Evolutionary conservation across 2,888 invertebrate genomes (phyloP), one percentile per base, ranked within the genome.

Genomic region (Acleris cristana): DNA sequence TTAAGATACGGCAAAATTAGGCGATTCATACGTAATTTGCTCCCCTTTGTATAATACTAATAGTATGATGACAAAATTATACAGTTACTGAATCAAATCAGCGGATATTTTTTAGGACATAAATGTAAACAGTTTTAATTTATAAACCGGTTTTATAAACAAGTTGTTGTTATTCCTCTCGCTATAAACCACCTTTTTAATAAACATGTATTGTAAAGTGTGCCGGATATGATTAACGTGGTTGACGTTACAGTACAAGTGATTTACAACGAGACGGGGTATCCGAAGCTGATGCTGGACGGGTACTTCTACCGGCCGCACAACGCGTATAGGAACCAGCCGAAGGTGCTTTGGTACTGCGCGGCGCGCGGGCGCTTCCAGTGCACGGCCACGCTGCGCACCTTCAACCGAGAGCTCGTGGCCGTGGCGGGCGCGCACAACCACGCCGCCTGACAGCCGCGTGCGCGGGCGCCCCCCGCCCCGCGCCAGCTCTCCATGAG

Each of bases 271-370:
- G 79, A 80, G 71, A 87, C 84, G 70, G 91, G 90, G 52, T 92
- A 90, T 69, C 90, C 90, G 69, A 92, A 90, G 80, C 72, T 92
- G 72, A 74, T 83, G 68, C 70, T 85, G 71, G 76, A 87, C 70
- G 90, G 90, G 60, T 91, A 90, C 75, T 76, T 79, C 71, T 92
- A 85, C 72, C 83, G 91, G 14, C 89, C 91, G 2, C 92, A 92
- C 77, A 92, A 92, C 74, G 90, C 89, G 48, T 91, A 92, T 71
- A 82, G 92, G 62, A 90, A 90, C 66, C 86, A 87, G 73, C 86
- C 88, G 1, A 87, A 83, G 71, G 81, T 90, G 48, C 74, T 92
- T 56, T 92, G 92, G 92, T 92, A 92, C 74, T 92, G 92, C 69
- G 84, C 86, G 3, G 81, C 82, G n/a, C 79, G 92, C 54, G 82